Percentiles rank a stretch among this genome's conserved stretches.
Conservation (phyloP, 2,797 vertebrate species). For the Pogoniulus pusillus region DNA sequence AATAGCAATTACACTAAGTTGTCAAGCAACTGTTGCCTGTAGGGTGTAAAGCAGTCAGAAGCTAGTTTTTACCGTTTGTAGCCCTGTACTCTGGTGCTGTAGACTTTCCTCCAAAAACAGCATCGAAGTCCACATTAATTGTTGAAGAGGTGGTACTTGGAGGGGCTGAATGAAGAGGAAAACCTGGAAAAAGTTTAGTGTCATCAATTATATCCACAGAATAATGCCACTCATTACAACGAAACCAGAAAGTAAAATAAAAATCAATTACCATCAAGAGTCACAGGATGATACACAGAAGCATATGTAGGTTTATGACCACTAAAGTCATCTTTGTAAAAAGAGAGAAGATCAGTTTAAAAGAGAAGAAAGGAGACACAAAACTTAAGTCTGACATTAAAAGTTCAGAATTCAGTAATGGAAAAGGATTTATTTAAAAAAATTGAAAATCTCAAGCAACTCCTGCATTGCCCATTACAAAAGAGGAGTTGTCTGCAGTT, state of each 20-base stretch:
- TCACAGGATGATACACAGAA: conserved; percentile 53
- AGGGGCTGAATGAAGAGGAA: conserved; percentile 76
- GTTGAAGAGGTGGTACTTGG: conserved; percentile 70
- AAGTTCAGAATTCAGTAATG: background rate
- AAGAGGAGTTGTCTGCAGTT: background rate
- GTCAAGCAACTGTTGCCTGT: background rate
- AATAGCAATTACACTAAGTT: background rate
- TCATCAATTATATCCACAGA: background rate
- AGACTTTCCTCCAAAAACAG: conserved; percentile 88
- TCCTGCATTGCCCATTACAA: background rate
- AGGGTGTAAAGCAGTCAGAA: background rate
- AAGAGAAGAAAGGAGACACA: background rate
- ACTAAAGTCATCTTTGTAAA: conserved; percentile 44
- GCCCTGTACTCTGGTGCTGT: conserved; percentile 79
- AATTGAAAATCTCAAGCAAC: background rate
- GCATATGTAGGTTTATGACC: conserved; percentile 16
- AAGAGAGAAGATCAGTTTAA: conserved; percentile 39
- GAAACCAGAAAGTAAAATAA: background rate
- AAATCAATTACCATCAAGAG: conserved; percentile 37
- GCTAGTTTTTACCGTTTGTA: conserved; percentile 81
- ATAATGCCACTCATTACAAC: background rate
- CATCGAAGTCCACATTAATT: conserved; percentile 92
- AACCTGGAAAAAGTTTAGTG: conserved; percentile 35
- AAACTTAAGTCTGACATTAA: background rate
- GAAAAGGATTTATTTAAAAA: background rate